Evolutionary conservation across 1,140 invertebrate species (phyloP).

Genomic region (Asobara japonica): DNA sequence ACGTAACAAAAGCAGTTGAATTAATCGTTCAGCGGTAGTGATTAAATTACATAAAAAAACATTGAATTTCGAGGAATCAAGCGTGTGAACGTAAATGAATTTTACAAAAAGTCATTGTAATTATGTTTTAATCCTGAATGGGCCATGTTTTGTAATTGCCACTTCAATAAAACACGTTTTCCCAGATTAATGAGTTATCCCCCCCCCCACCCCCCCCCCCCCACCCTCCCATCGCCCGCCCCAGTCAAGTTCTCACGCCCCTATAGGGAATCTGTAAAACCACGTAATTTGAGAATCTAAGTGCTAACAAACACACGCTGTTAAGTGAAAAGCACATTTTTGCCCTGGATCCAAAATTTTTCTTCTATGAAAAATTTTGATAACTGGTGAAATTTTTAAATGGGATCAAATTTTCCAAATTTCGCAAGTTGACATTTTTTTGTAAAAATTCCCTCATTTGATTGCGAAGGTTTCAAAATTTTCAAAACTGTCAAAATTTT

Average conservation of each 20-base stretch:
- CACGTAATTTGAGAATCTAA: background rate
- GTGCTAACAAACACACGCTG: background rate
- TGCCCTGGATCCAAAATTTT: too few species aligned
- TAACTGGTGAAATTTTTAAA: too few species aligned
- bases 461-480: too few species aligned
- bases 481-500: too few species aligned
- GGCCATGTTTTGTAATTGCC: background rate
- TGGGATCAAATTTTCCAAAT: too few species aligned
- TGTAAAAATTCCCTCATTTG: too few species aligned
- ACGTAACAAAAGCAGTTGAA: background rate
- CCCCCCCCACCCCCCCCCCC: background rate
- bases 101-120: slow-evolving; percentile 7
- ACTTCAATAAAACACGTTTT: slow-evolving; percentile 35
- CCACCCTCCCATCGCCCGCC: background rate
- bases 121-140: slow-evolving; percentile 22
- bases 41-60: background rate
- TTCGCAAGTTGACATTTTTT: too few species aligned
- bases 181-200: slow-evolving; percentile 36
- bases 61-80: background rate
- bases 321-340: too few species aligned
- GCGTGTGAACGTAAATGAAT: background rate
- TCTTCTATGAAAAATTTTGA: too few species aligned
- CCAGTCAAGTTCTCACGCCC: background rate
- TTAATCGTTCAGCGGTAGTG: too few species aligned
- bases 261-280: background rate